A percentile compares a stretch with the other conserved stretches of the same genome.
phyloP scores from a whole-genome alignment of 2,113 vertebrate genomes.

The Pampusana beccarii region DNA sequence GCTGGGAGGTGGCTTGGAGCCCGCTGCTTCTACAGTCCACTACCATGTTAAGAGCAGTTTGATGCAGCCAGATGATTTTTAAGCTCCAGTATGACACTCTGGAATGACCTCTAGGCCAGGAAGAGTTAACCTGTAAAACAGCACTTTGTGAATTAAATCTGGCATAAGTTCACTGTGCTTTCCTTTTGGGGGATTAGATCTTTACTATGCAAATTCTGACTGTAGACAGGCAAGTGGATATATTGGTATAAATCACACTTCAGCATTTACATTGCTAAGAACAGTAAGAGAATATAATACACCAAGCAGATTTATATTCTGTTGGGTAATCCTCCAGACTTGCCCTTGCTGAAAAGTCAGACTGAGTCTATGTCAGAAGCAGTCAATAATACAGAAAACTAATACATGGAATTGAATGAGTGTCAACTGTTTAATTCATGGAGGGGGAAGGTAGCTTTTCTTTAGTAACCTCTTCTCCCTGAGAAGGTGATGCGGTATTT shows the following conservation, averaged over 20 bases:
- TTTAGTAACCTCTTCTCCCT: background rate
- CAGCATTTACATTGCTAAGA: slow-evolving; percentile 38
- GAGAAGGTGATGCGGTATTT: background rate
- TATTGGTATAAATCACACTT: slow-evolving; percentile 42
- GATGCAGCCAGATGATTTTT: background rate
- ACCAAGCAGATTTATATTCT: slow-evolving; percentile 33
- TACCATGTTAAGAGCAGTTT: background rate
- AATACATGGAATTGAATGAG: background rate
- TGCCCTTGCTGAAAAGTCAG: slow-evolving; percentile 11
- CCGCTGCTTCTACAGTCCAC: background rate
- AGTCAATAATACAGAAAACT: slow-evolving; percentile 13
- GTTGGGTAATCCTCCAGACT: background rate
- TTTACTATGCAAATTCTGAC: slow-evolving; percentile 32
- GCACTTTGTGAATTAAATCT: background rate
- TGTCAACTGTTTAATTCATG: background rate
- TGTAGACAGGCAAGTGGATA: slow-evolving; percentile 1
- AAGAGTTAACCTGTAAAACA: background rate
- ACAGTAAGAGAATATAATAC: slow-evolving; percentile 44
- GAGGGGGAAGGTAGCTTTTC: background rate
- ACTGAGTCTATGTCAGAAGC: background rate
- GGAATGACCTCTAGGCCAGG: background rate
- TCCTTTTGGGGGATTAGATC: background rate
- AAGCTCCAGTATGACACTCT: background rate
- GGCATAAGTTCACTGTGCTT: background rate
- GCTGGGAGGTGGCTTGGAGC: background rate